phyloP scores from a whole-genome alignment of 2,888 invertebrate genomes.

The Macaria liturata region DNA sequence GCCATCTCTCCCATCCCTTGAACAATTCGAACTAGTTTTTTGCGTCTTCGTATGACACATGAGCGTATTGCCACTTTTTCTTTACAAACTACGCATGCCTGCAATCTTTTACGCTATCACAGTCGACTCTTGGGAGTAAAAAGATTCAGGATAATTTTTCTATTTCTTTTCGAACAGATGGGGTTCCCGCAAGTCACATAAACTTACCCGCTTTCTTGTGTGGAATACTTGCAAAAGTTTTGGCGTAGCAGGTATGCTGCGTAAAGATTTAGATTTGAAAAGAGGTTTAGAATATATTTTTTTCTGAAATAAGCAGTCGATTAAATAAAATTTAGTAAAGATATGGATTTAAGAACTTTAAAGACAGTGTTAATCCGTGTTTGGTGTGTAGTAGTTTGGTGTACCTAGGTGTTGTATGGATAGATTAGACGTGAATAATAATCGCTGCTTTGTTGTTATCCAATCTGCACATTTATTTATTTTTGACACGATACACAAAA shows the following conservation, averaged over 20 bases:
- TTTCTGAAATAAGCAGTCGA: too few species aligned
- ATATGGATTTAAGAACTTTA: too few species aligned
- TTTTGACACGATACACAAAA: too few species aligned
- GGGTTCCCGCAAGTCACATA: conserved; percentile 14
- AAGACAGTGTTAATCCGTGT: too few species aligned
- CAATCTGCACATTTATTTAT: too few species aligned
- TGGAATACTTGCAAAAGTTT: conserved; percentile 6
- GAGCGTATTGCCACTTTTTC: conserved; percentile 24
- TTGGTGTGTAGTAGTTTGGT: too few species aligned
- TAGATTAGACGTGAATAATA: too few species aligned
- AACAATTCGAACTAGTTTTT: conserved; percentile 25
- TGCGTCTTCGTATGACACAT: conserved; percentile 20
- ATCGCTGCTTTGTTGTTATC: too few species aligned
- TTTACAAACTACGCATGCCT: conserved; percentile 23
- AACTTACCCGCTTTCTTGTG: conserved; percentile 11
- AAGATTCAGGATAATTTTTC: conserved; percentile 31
- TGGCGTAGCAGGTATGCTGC: neutral
- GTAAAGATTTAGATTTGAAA: neutral
- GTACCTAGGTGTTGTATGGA: too few species aligned
- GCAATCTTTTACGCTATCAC: conserved; percentile 31
- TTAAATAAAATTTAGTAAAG: too few species aligned
- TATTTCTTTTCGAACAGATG: conserved; percentile 35
- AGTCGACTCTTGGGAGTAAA: conserved; percentile 30
- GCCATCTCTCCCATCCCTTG: conserved; percentile 10
- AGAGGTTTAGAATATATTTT: neutral